Percentiles rank a stretch among this genome's conserved stretches.
phyloP scores from a whole-genome alignment of 2,113 vertebrate species.

The Chauna torquata region DNA sequence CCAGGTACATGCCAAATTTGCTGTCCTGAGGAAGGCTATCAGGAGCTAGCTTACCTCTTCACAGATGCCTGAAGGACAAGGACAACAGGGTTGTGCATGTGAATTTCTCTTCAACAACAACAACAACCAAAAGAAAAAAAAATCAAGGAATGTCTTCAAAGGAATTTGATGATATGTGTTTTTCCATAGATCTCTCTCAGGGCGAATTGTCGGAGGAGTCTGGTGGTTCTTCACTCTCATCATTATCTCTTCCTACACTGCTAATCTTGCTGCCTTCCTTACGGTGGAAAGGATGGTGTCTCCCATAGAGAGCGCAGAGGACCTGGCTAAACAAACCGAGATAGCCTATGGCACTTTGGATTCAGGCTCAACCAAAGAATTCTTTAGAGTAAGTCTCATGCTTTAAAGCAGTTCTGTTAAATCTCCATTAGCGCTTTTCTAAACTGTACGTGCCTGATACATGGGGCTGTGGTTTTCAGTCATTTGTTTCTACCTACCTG shows the following conservation, averaged over 20 bases:
- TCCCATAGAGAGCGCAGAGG: constrained; percentile 98
- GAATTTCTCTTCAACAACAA: background rate
- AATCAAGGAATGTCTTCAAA: background rate
- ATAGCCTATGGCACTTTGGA: constrained; percentile 99
- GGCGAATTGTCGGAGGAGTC: constrained; percentile 97
- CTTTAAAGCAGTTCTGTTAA: background rate
- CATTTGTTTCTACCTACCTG: background rate
- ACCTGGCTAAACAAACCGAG: constrained; percentile 98
- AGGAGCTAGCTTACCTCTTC: background rate
- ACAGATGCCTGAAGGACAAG: background rate
- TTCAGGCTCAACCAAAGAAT: constrained; percentile 99
- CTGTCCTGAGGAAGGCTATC: background rate
- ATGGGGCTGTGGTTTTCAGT: background rate
- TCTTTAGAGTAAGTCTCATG: constrained; percentile 94
- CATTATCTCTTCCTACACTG: constrained; percentile 99
- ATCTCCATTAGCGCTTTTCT: constrained; percentile 7
- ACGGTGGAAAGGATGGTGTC: constrained; percentile 99
- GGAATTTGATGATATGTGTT: constrained; percentile 63
- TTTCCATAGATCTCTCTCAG: constrained; percentile 93
- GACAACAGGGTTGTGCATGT: background rate
- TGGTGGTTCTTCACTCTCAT: constrained; percentile 99
- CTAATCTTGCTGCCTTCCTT: constrained; percentile 98
- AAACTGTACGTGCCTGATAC: background rate
- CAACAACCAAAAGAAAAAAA: background rate
- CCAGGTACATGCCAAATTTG: background rate